phyloP scores from a whole-genome alignment of 2,888 invertebrate species.

The Melieria crassipennis region DNA sequence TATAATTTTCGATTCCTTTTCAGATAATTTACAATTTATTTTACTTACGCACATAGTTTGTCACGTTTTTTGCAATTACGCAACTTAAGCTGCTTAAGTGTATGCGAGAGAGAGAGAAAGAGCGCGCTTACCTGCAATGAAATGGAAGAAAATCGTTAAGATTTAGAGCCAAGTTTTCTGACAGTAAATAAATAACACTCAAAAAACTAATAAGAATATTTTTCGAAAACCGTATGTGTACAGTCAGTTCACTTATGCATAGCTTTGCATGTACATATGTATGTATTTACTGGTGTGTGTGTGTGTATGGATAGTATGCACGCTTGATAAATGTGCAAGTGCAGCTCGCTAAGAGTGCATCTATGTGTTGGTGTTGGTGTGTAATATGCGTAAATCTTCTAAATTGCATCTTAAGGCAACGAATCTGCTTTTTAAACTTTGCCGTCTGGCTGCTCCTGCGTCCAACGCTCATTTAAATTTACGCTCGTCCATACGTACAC shows the following conservation, averaged over 20 bases:
- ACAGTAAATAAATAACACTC: conserved; percentile 31
- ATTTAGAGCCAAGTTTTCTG: conserved; percentile 12
- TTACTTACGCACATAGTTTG: no score
- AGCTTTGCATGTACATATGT: neutral
- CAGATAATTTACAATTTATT: no score
- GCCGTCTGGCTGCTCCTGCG: conserved; percentile 17
- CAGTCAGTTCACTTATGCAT: neutral
- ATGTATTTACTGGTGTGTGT: neutral
- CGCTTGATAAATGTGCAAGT: conserved; percentile 14
- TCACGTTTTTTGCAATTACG: no score
- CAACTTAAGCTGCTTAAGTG: no score
- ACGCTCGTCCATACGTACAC: neutral
- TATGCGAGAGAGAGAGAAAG: neutral
- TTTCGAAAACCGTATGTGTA: no score
- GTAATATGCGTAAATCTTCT: conserved; percentile 30
- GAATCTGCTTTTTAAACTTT: conserved; percentile 12
- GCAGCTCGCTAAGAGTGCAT: conserved; percentile 27
- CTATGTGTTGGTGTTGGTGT: conserved; percentile 17
- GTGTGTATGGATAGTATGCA: neutral
- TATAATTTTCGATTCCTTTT: no score
- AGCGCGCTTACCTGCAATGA: conserved; percentile 22
- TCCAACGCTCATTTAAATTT: neutral
- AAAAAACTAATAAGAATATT: no score
- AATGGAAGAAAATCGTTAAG: conserved; percentile 13
- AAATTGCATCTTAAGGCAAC: conserved; percentile 28